Conservation (phyloP, 1,140 invertebrate genomes). For the Amyelois transitella region DNA sequence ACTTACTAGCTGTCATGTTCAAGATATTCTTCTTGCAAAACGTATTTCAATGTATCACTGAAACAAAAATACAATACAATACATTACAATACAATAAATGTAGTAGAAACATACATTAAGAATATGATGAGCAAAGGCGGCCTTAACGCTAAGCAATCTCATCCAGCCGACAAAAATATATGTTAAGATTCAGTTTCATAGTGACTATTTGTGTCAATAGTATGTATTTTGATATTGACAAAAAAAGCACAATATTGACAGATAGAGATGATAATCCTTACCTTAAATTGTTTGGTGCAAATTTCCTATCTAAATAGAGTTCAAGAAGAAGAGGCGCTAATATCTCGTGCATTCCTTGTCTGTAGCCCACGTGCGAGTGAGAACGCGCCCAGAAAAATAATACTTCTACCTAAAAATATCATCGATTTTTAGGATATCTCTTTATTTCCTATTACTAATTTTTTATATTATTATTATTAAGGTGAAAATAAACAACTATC, state of each 20-base stretch:
- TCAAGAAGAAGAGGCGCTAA: slow-evolving; percentile 86
- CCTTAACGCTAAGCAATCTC: too few species aligned
- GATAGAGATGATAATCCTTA: slow-evolving; percentile 18
- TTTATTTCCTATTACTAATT: neutral
- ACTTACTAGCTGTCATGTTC: slow-evolving; percentile 87
- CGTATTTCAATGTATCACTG: slow-evolving; percentile 75
- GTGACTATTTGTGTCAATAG: too few species aligned
- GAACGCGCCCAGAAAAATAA: slow-evolving; percentile 81
- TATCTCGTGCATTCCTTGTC: slow-evolving; percentile 91
- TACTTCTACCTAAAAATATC: slow-evolving; percentile 53
- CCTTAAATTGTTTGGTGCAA: slow-evolving; percentile 72
- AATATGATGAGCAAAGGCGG: too few species aligned
- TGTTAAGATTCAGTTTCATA: too few species aligned
- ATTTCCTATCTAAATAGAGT: slow-evolving; percentile 80
- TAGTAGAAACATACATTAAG: too few species aligned
- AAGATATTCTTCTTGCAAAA: slow-evolving; percentile 78
- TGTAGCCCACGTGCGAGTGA: slow-evolving; percentile 82
- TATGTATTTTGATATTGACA: too few species aligned
- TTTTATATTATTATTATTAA: too few species aligned
- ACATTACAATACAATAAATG: slow-evolving; percentile 5
- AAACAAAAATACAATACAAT: slow-evolving; percentile 32
- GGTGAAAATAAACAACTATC: too few species aligned
- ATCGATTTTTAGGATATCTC: neutral
- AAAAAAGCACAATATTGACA: neutral
- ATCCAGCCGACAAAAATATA: too few species aligned